A percentile compares a stretch with the other conserved stretches of the same genome.
These are phyloP conservation scores for Asarcornis scutulata DNA, from an alignment of 2,113 vertebrate genomes.

Conservation along the genomic window DNA sequence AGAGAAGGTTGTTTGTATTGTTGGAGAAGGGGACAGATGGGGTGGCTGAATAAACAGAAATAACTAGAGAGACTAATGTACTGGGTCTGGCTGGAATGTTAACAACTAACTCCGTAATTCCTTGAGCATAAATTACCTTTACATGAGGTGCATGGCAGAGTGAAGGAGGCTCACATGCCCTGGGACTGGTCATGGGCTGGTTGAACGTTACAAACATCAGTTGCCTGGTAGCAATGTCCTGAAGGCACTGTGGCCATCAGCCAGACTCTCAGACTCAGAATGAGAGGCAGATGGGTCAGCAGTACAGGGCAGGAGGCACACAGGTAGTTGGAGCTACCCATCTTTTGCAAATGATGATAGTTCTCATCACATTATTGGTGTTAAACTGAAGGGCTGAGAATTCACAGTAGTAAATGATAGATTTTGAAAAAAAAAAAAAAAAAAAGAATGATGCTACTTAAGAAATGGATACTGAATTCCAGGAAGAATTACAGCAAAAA, in stretches of 20 bases:
- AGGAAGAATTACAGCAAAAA: background rate
- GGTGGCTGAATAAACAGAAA: background rate
- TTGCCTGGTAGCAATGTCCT: background rate
- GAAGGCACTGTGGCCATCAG: background rate
- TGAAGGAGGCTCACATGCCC: background rate
- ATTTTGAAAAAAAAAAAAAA: background rate
- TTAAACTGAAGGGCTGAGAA: background rate
- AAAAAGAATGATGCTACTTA: background rate
- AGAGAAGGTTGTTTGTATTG: background rate
- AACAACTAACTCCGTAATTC: background rate
- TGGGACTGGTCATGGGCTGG: rapidly evolving
- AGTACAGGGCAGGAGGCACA: rapidly evolving
- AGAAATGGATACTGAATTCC: background rate
- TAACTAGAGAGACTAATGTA: background rate
- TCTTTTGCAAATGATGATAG: background rate
- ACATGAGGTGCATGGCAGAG: background rate
- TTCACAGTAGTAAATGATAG: background rate
- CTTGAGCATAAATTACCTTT: background rate
- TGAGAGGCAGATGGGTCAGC: background rate
- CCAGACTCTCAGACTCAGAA: background rate
- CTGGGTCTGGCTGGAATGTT: too few relatives aligned
- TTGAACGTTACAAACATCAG: background rate
- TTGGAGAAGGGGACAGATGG: background rate
- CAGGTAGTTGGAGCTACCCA: background rate
- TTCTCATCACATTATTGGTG: background rate